A percentile compares a stretch with the other conserved stretches of the same genome.
Evolutionary conservation across 2,113 vertebrate species (phyloP).

Genomic region (Lagopus leucura): DNA sequence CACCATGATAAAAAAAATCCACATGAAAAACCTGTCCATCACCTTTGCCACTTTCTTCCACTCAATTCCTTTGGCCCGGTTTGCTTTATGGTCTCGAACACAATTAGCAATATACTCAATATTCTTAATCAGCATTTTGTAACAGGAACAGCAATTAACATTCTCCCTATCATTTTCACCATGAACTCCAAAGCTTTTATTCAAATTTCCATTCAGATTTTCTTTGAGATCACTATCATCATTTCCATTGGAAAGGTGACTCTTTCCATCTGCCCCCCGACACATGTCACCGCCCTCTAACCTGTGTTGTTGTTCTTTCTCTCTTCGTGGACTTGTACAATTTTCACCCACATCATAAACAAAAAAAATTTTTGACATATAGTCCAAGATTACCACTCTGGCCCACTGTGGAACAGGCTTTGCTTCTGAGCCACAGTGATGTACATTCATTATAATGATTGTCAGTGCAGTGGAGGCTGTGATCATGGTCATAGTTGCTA

Average conservation of each 20-base stretch:
- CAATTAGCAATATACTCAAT: slow-evolving; percentile 94
- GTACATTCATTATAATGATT: slow-evolving; percentile 99
- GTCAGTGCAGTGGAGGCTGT: slow-evolving; percentile 97
- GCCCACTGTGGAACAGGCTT: slow-evolving; percentile 95
- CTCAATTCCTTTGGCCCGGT: slow-evolving; percentile 87
- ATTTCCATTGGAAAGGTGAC: slow-evolving; percentile 30
- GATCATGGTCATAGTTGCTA: slow-evolving; percentile 98
- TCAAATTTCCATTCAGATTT: slow-evolving; percentile 68
- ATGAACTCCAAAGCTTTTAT: slow-evolving; percentile 61
- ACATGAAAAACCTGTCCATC: slow-evolving; percentile 99
- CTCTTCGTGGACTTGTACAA: slow-evolving; percentile 81
- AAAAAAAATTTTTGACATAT: slow-evolving; percentile 95
- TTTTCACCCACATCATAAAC: slow-evolving; percentile 97
- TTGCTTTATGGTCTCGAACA: slow-evolving; percentile 90
- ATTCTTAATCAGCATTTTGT: slow-evolving; percentile 85
- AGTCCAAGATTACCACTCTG: slow-evolving; percentile 93
- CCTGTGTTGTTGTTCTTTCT: slow-evolving; percentile 49
- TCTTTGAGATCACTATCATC: slow-evolving; percentile 53
- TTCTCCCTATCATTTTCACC: slow-evolving; percentile 51
- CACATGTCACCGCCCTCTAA: background rate
- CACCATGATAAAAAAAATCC: slow-evolving; percentile 97
- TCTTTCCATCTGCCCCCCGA: slow-evolving; percentile 54
- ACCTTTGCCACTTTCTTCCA: slow-evolving; percentile 99
- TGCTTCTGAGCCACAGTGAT: slow-evolving; percentile 95
- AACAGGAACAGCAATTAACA: slow-evolving; percentile 79